phyloP scores from a whole-genome alignment of 1,140 invertebrate species.

The Elysia chlorotica region DNA sequence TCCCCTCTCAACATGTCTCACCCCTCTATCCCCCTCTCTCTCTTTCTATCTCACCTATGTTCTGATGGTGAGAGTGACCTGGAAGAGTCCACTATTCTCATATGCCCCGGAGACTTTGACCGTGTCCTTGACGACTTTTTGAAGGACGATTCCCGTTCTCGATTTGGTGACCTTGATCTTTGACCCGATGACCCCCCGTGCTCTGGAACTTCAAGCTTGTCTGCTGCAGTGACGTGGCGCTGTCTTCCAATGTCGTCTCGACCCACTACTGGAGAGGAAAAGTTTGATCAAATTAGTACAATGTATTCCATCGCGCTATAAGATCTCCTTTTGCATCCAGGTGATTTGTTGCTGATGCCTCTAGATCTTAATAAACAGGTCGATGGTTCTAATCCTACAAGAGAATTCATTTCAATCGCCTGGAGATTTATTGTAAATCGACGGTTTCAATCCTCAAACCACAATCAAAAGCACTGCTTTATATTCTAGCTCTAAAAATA shows the following conservation, averaged over 20 bases:
- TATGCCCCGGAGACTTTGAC: constrained; percentile 64
- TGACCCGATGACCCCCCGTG: constrained; percentile 21
- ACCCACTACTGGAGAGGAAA: constrained; percentile 28
- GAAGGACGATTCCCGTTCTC: constrained; percentile 66
- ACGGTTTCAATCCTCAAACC: too few relatives aligned
- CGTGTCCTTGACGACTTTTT: constrained; percentile 48
- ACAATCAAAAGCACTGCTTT: too few relatives aligned
- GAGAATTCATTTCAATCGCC: too few relatives aligned
- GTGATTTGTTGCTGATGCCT: too few relatives aligned
- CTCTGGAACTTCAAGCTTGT: constrained; percentile 72
- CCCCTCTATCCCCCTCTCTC: too few relatives aligned
- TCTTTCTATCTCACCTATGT: constrained; percentile 69
- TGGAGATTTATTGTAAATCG: too few relatives aligned
- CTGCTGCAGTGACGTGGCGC: constrained; percentile 25
- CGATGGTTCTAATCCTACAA: too few relatives aligned
- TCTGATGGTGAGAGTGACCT: constrained; percentile 78
- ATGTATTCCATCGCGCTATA: too few relatives aligned
- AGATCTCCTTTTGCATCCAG: too few relatives aligned
- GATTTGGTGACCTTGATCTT: constrained; percentile 56
- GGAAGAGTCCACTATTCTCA: constrained; percentile 69
- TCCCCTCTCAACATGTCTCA: too few relatives aligned
- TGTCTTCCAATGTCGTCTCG: constrained; percentile 34
- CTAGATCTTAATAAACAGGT: too few relatives aligned
- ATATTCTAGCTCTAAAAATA: too few relatives aligned
- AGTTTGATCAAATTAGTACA: constrained; percentile 6